These are phyloP conservation scores for Endomychus coccineus DNA, from an alignment of 2,888 invertebrate genomes.

Conservation along the genomic window DNA sequence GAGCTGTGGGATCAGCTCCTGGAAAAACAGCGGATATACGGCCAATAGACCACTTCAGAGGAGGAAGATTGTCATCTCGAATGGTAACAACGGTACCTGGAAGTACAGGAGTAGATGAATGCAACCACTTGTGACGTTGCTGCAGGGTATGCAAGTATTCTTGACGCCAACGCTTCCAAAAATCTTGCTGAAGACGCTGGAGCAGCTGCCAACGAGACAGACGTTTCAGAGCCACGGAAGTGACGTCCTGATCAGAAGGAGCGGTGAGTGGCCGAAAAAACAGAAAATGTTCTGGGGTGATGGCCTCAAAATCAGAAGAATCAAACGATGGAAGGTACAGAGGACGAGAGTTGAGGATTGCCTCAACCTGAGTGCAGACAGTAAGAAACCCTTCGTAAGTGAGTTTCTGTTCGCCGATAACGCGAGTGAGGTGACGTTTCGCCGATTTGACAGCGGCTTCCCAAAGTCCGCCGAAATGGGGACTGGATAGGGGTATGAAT, in stretches of 20 bases:
- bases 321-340: background rate
- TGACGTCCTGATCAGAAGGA: constrained; percentile 2
- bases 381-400: constrained; percentile 5
- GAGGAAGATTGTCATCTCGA: too few relatives aligned
- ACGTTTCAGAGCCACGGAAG: constrained; percentile 1
- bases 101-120: too few relatives aligned
- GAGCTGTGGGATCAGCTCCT: constrained; percentile 1
- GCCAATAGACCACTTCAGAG: background rate
- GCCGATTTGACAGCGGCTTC: too few relatives aligned
- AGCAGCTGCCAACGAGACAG: background rate
- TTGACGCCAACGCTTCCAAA: constrained; percentile 7
- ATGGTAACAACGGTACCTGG: too few relatives aligned
- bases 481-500: too few relatives aligned
- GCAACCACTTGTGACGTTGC: too few relatives aligned
- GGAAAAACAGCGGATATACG: constrained; percentile 2
- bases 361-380: constrained; percentile 5
- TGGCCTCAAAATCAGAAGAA: constrained; percentile 3
- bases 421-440: too few relatives aligned
- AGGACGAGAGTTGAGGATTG: constrained; percentile 7
- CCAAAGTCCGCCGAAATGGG: background rate
- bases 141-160: constrained; percentile 4
- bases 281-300: constrained; percentile 1
- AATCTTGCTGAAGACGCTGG: constrained; percentile 4
- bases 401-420: too few relatives aligned
- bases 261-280: background rate